Evolutionary conservation across 1,140 invertebrate species (phyloP), one percentile per base, ranked within the genome.

Genomic region (Drosophila setifemur): DNA sequence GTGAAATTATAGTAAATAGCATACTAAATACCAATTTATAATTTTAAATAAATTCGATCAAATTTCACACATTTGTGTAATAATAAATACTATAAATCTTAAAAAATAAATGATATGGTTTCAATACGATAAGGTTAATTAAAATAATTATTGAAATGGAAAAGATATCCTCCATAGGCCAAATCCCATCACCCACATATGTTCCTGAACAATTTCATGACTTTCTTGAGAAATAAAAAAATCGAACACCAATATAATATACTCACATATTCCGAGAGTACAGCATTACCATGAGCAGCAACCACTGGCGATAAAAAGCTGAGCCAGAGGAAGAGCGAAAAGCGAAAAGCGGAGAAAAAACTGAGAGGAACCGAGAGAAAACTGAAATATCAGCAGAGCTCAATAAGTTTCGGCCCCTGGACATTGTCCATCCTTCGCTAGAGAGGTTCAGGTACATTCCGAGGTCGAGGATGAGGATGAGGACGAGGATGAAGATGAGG

Each of bases 371-470:
- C n/a, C n/a, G n/a, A n/a, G n/a, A n/a, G n/a, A 29, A 45, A 71
- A 26, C 47, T 11, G 18, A 53, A 71, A 42, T 72, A 72, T 82
- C 63, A 64, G 58, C 77, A 52, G 16, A 73, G 69, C 78, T 83
- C 78, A 83, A 83, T 85, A 83, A 68, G 54, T 79, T 79, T 85
- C 68, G 70, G 66, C 28, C 72, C 50, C 81, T 86, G 81, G 81
- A 86, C 81, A 86, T 69, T 86, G 81, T 86, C 81, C 81, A 86
- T 86, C 81, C 79, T 86, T 48, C 63, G 42, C 43, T 55, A 58
- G 60, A 57, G 71, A 71, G 81, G 81, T 86, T 86, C 81, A 86
- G 81, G 81, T 86, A 86, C 81, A 73, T 86, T 86, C 68, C n/a
- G 81, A 86, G 72, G 77, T 50, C 40, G 48, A 18, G 31, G n/a